phyloP scores from a whole-genome alignment of 2,888 invertebrate genomes.

The Oscheius sp. region DNA sequence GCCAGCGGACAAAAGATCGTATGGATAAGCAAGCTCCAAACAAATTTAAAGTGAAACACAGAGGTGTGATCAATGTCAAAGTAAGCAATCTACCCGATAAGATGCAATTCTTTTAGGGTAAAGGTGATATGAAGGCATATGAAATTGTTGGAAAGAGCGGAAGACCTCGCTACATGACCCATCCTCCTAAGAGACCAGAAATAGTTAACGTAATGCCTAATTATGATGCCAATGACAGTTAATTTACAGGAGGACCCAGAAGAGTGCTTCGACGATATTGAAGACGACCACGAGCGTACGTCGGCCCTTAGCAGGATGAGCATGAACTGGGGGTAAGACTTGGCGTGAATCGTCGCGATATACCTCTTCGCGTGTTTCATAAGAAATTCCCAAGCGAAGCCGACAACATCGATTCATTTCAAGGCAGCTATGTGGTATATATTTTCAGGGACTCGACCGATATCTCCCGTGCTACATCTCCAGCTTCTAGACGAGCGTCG shows the following conservation, averaged over 20 bases:
- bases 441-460: constrained; percentile 24
- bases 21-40: constrained; percentile 53
- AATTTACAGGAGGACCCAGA: constrained; percentile 30
- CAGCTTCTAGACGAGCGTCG: constrained; percentile 9
- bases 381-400: constrained; percentile 6
- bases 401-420: constrained; percentile 20
- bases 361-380: constrained; percentile 27
- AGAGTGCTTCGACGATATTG: constrained; percentile 17
- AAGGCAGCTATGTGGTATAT: not conserved
- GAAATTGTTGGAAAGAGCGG: constrained; percentile 42
- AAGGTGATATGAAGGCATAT: constrained; percentile 45
- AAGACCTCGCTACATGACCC: constrained; percentile 39
- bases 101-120: constrained; percentile 33
- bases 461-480: constrained; percentile 12
- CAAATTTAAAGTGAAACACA: constrained; percentile 39
- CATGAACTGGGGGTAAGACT: constrained; percentile 30
- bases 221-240: not conserved
- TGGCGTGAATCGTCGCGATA: constrained; percentile 16
- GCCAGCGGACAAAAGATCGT: constrained; percentile 52
- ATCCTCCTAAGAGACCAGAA: constrained; percentile 35
- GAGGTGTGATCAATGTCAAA: constrained; percentile 43
- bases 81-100: not conserved
- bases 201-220: not conserved
- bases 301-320: constrained; percentile 53
- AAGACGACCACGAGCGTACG: constrained; percentile 30